phyloP scores from a whole-genome alignment of 1,140 invertebrate species.

The Drosophila virilis region DNA sequence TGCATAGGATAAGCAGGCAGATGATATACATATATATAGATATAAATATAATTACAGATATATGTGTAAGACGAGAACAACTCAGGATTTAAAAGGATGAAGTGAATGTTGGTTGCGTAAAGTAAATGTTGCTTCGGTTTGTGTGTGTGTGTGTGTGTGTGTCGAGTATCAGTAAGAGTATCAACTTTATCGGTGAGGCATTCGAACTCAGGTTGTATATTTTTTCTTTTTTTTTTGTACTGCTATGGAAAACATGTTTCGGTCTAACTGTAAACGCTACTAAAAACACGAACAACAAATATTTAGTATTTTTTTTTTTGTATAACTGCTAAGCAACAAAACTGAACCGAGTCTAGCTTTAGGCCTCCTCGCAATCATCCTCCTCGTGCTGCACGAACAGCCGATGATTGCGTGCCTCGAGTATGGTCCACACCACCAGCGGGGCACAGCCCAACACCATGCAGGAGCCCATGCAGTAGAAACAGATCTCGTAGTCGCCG shows the following conservation, averaged over 20 bases:
- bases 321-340: slow-evolving; percentile 43
- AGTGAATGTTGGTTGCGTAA: slow-evolving; percentile 27
- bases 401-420: slow-evolving; percentile 73
- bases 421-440: slow-evolving; percentile 84
- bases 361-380: slow-evolving; percentile 64
- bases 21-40: slow-evolving; percentile 1
- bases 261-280: slow-evolving; percentile 45
- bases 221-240: slow-evolving; percentile 25
- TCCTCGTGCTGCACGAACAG: slow-evolving; percentile 66
- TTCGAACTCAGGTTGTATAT: slow-evolving; percentile 64
- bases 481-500: slow-evolving; percentile 89
- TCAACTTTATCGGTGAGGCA: slow-evolving; percentile 72
- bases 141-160: neutral
- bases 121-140: slow-evolving; percentile 21
- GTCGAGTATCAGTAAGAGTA: slow-evolving; percentile 32
- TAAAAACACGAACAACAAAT: slow-evolving; percentile 50
- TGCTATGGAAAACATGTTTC: slow-evolving; percentile 39
- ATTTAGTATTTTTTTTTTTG: slow-evolving; percentile 13
- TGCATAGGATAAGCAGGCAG: slow-evolving; percentile 22
- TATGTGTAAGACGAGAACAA: slow-evolving; percentile 3
- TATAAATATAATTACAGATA: too few species aligned
- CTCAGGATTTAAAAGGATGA: slow-evolving; percentile 14
- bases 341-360: slow-evolving; percentile 22
- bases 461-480: slow-evolving; percentile 90
- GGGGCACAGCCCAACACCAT: slow-evolving; percentile 89